phyloP scores from a whole-genome alignment of 2,113 vertebrate species.

The Cyprinodon tularosa region DNA sequence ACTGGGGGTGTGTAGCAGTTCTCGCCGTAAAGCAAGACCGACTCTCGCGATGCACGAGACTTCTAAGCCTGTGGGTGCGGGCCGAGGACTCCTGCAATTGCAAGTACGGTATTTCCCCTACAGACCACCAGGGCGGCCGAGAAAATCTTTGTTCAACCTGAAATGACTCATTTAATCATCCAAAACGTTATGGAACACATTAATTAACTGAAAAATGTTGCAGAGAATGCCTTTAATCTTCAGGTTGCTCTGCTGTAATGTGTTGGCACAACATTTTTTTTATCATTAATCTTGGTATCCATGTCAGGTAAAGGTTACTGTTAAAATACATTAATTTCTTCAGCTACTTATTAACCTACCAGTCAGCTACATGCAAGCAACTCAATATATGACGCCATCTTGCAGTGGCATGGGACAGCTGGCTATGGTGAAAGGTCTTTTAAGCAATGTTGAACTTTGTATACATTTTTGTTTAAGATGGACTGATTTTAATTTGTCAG shows the following conservation, averaged over 20 bases:
- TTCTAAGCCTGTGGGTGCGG: no score
- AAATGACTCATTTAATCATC: no score
- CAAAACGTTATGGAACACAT: no score
- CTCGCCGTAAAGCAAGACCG: no score
- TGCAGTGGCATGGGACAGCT: not conserved
- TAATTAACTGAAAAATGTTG: no score
- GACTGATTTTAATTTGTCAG: not conserved
- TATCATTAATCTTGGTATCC: conserved; percentile 42
- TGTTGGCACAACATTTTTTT: conserved; percentile 27
- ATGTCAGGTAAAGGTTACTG: conserved; percentile 35
- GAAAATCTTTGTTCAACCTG: no score
- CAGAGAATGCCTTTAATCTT: no score
- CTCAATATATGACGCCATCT: not conserved
- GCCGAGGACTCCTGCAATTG: no score
- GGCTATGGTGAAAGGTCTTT: not conserved
- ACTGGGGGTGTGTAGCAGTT: no score
- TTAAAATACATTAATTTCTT: not conserved
- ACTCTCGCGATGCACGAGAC: no score
- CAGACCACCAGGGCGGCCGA: no score
- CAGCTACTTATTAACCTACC: not conserved
- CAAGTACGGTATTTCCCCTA: no score
- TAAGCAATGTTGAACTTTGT: not conserved
- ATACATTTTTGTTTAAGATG: not conserved
- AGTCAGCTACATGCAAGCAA: not conserved
- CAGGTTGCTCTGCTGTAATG: conserved; percentile 7